Evolutionary conservation across 2,797 vertebrate genomes (phyloP), one percentile per base, ranked within the genome.

Genomic region (Phoebastria nigripes): DNA sequence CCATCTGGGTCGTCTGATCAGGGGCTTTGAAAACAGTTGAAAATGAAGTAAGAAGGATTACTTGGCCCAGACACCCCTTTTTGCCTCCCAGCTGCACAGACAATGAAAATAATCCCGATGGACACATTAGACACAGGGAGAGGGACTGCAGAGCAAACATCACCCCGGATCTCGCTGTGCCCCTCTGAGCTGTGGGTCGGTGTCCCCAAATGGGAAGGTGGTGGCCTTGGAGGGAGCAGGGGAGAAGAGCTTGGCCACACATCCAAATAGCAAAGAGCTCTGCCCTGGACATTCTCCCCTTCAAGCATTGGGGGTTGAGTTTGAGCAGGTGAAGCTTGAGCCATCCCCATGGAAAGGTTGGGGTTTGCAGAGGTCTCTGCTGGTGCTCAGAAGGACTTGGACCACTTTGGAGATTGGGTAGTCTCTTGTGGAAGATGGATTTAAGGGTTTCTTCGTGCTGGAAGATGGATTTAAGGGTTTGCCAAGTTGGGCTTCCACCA

Each of bases 1-100:
- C 94, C 96, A 97, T 96, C 96, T 97, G 96, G 91, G 92, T 73
- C 1, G 26, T 95, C 94, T 96, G 95, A 91, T 91, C 94, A 83
- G 94, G 76, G 87, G 63, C 94, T 97, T 96, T 95, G 94, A 91
- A 69, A 95, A 83, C 94, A 95, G 71, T 86, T 89, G 87, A 72
- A 96, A 80, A 89, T 94, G 94, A 96, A 93, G 92, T 85, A 93
- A 97, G 94, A 92, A 58, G 84, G 74, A 49, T n/a, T 39, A 37
- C 54, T 92, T 91, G 91, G 94, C 91, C 81, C 11, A 2, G 63
- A 26, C 46, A 22, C 8, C 78, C 79, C 55, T 15, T 77, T 79
- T 66, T 52, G 91, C 71, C 71, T 93, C 82, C 89, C 94, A 96
- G 94, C 95, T 97, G 95, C 62, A 82, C 12, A 2, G 82, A 41